Percentiles rank a stretch among this genome's conserved stretches.
Conservation (phyloP, 1,140 invertebrate genomes). For the Chrysopa pallens region DNA sequence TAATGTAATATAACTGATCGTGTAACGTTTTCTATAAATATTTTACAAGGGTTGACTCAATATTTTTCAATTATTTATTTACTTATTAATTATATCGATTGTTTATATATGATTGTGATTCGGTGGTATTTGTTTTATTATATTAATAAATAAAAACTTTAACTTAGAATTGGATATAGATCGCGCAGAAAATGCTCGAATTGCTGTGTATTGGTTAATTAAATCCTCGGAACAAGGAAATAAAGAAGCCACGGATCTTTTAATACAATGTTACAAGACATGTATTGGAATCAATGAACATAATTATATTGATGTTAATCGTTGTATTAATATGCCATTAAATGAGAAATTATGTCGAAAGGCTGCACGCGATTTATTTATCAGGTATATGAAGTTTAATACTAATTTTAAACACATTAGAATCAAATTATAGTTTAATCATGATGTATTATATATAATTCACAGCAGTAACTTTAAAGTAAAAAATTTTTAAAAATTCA, state of each 20-base stretch:
- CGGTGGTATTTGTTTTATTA: neutral
- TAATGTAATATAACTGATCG: neutral
- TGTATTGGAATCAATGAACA: conserved; percentile 63
- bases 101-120: conserved; percentile 3
- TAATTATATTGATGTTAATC: conserved; percentile 65
- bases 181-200: conserved; percentile 38
- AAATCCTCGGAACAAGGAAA: conserved; percentile 81
- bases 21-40: neutral
- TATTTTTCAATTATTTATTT: conserved; percentile 5
- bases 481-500: neutral
- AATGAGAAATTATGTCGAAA: conserved; percentile 70
- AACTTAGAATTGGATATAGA: conserved; percentile 30
- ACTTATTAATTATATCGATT: conserved; percentile 3
- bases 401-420: conserved; percentile 1
- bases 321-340: conserved; percentile 61
- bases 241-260: conserved; percentile 60
- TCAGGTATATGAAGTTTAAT: conserved; percentile 31
- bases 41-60: conserved; percentile 2
- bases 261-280: conserved; percentile 57
- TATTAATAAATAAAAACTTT: neutral
- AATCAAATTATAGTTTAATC: neutral
- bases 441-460: conserved; percentile 1
- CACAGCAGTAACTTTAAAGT: neutral
- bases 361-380: conserved; percentile 69
- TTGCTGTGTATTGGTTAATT: conserved; percentile 74